Evolutionary conservation across 2,888 invertebrate genomes (phyloP).

Genomic region (Graphium colonna): DNA sequence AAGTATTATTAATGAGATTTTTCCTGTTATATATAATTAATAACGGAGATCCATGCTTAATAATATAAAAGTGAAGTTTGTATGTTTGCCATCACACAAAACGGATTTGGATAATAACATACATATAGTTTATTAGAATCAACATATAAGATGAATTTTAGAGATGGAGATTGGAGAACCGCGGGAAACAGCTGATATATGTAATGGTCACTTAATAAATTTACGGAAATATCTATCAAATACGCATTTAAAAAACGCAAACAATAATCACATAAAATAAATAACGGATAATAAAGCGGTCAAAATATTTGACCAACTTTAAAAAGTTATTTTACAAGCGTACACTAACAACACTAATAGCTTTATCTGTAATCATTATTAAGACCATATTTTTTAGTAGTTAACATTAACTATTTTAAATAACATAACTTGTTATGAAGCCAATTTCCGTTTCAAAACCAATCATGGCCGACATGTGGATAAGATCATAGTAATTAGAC

Average conservation of each 20-base stretch:
- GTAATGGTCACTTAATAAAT: neutral
- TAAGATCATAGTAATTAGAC: slow-evolving; percentile 14
- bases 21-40: too few species aligned
- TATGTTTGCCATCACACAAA: too few species aligned
- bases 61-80: too few species aligned
- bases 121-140: too few species aligned
- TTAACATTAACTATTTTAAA: slow-evolving; percentile 7
- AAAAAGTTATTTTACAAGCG: neutral
- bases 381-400: slow-evolving; percentile 5
- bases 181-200: too few species aligned
- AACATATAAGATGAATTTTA: too few species aligned
- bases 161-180: too few species aligned
- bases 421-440: slow-evolving; percentile 10
- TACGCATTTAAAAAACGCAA: slow-evolving; percentile 12
- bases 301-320: neutral
- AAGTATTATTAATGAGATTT: too few species aligned
- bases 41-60: too few species aligned
- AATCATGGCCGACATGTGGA: slow-evolving; percentile 2
- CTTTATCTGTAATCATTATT: slow-evolving; percentile 1
- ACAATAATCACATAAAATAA: neutral
- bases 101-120: too few species aligned
- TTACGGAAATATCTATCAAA: neutral
- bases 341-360: slow-evolving; percentile 13
- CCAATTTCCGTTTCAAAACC: slow-evolving; percentile 18
- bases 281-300: neutral